Evolutionary conservation across 2,113 vertebrate genomes (phyloP), one percentile per base, ranked within the genome.

Genomic region (Caretta caretta): DNA sequence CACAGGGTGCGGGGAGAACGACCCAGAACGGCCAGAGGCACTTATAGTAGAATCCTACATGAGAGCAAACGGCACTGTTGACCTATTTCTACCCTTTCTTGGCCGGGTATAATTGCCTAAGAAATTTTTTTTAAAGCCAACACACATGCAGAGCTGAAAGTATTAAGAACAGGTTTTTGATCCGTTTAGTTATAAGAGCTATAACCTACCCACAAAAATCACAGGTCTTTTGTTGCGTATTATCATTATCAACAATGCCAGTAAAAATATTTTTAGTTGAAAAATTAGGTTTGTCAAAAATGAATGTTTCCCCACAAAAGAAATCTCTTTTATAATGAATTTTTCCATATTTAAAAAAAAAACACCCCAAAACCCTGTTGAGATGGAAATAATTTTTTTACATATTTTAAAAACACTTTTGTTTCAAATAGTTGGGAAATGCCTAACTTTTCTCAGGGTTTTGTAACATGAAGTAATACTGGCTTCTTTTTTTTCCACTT

Each of bases 241-340:
- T 38, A 75, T 42, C 22, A 42, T 3, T 27, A 22, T 50, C 86
- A 69, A 17, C 31, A 35, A 31, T 16, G 25, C 53, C 5, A 3
- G 19, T 42, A 53, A 57, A 59, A 87, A 87, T 51, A 93, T 27
- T 93, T 91, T 56, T 62, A 38, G 72, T 49, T 35, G 24, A 79
- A 88, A 57, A 86, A 83, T 27, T 57, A 49, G 50, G 31, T 83
- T 9, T 69, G 59, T 87, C 59, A 83, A 89, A 75, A 93, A 90
- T 12, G 35, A 84, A 22, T 35, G 29, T 3, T 5, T 92, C 7
- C 56, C 29, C 31, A 65, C 62, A n/a, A 65, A 65, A 17, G 9
- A 35, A 35, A 65, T 35, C 3, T 16, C 14, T 7, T 65, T 65
- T 65, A 35, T 35, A 31, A 65, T 65, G 29, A 65, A 65, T 8